Evolutionary conservation across 2,113 vertebrate species (phyloP).

Genomic region (Thymallus thymallus): DNA sequence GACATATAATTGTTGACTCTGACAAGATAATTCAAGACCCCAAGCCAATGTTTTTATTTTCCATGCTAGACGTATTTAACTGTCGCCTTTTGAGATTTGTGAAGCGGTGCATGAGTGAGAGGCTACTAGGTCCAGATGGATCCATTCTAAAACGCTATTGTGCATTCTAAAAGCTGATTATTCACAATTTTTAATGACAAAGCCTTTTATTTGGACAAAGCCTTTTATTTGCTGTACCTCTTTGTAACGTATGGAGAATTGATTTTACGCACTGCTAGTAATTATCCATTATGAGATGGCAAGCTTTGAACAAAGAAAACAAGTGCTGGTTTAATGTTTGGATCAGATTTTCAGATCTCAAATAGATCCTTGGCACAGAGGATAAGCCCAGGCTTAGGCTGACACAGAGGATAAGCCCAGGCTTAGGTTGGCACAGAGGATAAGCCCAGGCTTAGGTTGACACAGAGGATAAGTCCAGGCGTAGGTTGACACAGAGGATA

Average conservation of each 20-base stretch:
- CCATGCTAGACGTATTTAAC: not conserved
- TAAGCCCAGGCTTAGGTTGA: conserved; percentile 61
- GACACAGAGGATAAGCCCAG: conserved; percentile 53
- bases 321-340: conserved; percentile 49
- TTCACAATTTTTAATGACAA: not conserved
- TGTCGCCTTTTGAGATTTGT: not conserved
- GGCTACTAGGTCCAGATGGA: not conserved
- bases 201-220: not conserved
- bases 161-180: not conserved
- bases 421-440: conserved; percentile 56
- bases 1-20: conserved; percentile 18
- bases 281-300: conserved; percentile 49
- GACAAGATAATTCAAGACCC: conserved; percentile 7
- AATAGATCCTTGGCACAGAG: conserved; percentile 43
- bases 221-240: not conserved
- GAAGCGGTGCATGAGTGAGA: not conserved
- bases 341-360: conserved; percentile 55
- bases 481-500: conserved; percentile 51
- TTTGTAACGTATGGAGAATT: conserved; percentile 37
- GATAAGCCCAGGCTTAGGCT: conserved; percentile 62
- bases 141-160: not conserved
- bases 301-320: conserved; percentile 32
- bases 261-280: conserved; percentile 41
- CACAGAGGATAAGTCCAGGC: conserved; percentile 57
- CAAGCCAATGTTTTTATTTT: conserved; percentile 19